These are phyloP conservation scores for Papilio xuthus DNA, from an alignment of 1,140 invertebrate species.

Conservation along the genomic window DNA sequence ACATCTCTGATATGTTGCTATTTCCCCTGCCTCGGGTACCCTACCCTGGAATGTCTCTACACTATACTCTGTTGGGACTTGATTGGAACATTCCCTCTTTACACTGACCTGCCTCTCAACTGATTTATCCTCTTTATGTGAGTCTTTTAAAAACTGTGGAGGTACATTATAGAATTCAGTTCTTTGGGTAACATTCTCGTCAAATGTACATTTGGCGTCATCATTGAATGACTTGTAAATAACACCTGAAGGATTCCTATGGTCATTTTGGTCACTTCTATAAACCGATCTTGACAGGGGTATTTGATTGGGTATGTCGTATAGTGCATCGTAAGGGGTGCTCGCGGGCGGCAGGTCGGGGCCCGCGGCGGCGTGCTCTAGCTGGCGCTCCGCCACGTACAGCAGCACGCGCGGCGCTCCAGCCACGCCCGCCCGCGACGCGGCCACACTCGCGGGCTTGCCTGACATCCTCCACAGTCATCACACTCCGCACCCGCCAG, in stretches of 20 bases:
- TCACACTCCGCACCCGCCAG: conserved; percentile 69
- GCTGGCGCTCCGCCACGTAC: conserved; percentile 78
- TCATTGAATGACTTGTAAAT: conserved; percentile 66
- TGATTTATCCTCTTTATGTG: conserved; percentile 56
- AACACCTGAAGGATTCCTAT: conserved; percentile 48
- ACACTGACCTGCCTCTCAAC: conserved; percentile 49
- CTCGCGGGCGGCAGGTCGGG: conserved; percentile 59
- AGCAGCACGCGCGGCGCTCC: conserved; percentile 75
- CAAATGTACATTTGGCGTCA: conserved; percentile 57
- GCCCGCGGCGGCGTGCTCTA: conserved; percentile 69
- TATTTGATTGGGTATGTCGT: conserved; percentile 57
- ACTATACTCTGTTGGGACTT: conserved; percentile 53
- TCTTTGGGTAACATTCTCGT: conserved; percentile 53
- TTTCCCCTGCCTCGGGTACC: conserved; percentile 57
- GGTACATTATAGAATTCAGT: conserved; percentile 56
- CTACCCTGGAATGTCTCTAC: conserved; percentile 63
- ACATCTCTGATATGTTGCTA: conserved; percentile 66
- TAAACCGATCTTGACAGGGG: conserved; percentile 56
- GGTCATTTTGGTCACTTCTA: conserved; percentile 57
- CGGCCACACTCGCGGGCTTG: conserved; percentile 77
- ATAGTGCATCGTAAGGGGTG: conserved; percentile 57
- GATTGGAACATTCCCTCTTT: conserved; percentile 58
- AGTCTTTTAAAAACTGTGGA: conserved; percentile 65
- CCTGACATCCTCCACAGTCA: conserved; percentile 75
- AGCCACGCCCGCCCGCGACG: conserved; percentile 74